phyloP scores from a whole-genome alignment of 2,113 vertebrate genomes.

The Arvicanthis niloticus region DNA sequence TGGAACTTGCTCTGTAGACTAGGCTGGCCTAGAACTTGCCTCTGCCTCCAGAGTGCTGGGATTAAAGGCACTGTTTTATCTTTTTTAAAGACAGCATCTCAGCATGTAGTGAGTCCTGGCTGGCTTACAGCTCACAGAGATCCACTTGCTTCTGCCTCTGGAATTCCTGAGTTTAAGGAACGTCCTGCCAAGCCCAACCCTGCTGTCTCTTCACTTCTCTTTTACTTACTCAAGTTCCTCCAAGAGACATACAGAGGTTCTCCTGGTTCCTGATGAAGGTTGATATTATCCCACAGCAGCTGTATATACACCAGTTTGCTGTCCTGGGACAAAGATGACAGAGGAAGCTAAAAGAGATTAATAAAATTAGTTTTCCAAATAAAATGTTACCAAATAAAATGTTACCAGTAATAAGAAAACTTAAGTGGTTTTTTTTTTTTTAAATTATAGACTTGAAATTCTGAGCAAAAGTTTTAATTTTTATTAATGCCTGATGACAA shows the following conservation, averaged over 20 bases:
- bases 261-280: conserved; percentile 94
- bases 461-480: conserved; percentile 32
- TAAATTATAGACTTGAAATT: conserved; percentile 53
- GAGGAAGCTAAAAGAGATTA: conserved; percentile 90
- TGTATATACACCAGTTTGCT: conserved; percentile 97
- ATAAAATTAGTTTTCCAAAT: conserved; percentile 45
- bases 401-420: neutral
- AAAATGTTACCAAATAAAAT: conserved; percentile 7
- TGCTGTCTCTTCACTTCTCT: conserved; percentile 21
- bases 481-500: conserved; percentile 50
- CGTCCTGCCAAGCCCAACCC: neutral
- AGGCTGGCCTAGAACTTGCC: neutral
- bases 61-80: neutral
- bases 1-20: neutral
- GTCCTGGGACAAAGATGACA: conserved; percentile 94
- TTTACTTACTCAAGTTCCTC: conserved; percentile 94
- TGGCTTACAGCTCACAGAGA: neutral
- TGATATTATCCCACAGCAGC: conserved; percentile 98
- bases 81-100: neutral
- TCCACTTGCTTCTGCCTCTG: neutral
- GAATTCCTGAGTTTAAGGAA: neutral
- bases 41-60: neutral
- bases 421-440: neutral
- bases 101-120: neutral
- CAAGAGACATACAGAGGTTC: conserved; percentile 95